A percentile compares a stretch with the other conserved stretches of the same genome.
phyloP scores from a whole-genome alignment of 2,797 vertebrate genomes.

The Tangara arthus region DNA sequence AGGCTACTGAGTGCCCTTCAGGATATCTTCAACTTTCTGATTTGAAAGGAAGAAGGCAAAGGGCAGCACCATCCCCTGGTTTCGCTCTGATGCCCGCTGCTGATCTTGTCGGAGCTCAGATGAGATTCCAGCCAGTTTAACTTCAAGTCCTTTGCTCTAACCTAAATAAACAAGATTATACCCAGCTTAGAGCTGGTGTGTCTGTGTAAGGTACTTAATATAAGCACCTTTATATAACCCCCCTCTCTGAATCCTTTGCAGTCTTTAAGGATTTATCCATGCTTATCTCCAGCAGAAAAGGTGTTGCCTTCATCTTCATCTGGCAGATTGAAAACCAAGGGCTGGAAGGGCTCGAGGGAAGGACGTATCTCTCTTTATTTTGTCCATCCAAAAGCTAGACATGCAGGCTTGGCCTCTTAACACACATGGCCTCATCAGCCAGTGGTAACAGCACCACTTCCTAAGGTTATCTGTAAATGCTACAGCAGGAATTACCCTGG shows the following conservation, averaged over 20 bases:
- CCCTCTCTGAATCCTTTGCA: not conserved
- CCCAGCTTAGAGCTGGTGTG: not conserved
- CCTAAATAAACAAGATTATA: constrained; percentile 54
- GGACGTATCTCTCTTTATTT: not conserved
- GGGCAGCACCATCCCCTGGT: not conserved
- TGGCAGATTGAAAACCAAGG: not conserved
- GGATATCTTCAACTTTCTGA: not conserved
- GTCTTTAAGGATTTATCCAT: constrained; percentile 3
- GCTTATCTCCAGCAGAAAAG: not conserved
- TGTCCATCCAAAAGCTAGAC: not conserved
- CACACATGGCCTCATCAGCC: not conserved
- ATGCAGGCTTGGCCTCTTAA: not conserved
- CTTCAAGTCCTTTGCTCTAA: constrained; percentile 42
- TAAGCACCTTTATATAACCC: constrained; percentile 62
- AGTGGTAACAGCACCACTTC: not conserved
- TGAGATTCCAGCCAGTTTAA: constrained; percentile 22
- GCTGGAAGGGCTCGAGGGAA: not conserved
- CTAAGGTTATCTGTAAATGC: not conserved
- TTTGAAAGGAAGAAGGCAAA: constrained; percentile 1
- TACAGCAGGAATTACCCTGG: not conserved
- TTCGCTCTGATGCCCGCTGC: not conserved
- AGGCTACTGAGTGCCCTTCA: not conserved
- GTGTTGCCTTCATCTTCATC: constrained; percentile 3
- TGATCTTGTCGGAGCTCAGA: not conserved
- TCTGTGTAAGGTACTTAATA: constrained; percentile 47